Percentiles rank a stretch among this genome's conserved stretches.
Evolutionary conservation across 2,797 vertebrate genomes (phyloP).

Genomic region (Phoeniculus purpureus): DNA sequence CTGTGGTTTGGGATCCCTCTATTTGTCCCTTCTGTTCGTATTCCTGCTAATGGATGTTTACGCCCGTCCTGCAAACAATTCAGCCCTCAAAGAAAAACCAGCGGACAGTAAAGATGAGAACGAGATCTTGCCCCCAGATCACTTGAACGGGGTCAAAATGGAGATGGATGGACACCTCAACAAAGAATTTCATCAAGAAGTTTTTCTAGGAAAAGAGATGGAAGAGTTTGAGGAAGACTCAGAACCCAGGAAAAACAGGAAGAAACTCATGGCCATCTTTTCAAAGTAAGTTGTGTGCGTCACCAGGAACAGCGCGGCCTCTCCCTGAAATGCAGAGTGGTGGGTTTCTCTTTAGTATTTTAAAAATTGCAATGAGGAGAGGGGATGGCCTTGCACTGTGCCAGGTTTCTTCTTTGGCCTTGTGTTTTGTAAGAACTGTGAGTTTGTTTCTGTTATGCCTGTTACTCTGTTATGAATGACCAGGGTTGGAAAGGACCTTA

Average conservation of each 20-base stretch:
- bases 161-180: conserved; percentile 96
- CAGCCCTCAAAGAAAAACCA: conserved; percentile 81
- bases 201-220: conserved; percentile 92
- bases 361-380: neutral
- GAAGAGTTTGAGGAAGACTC: conserved; percentile 95
- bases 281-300: conserved; percentile 82
- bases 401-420: neutral
- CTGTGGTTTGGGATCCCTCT: conserved; percentile 69
- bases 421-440: neutral
- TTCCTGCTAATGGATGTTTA: conserved; percentile 77
- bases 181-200: conserved; percentile 95
- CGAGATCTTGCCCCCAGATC: conserved; percentile 92
- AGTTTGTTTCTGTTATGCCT: neutral
- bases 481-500: no score
- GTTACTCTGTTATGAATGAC: no score
- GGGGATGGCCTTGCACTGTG: no score
- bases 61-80: conserved; percentile 91
- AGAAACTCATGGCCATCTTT: conserved; percentile 92
- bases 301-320: neutral
- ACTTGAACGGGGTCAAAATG: conserved; percentile 93
- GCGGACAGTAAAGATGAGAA: conserved; percentile 83
- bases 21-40: conserved; percentile 78
- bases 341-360: neutral
- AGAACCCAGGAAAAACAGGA: conserved; percentile 88
- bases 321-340: neutral